phyloP scores from a whole-genome alignment of 2,113 vertebrate species.

The Archocentrus centrarchus region DNA sequence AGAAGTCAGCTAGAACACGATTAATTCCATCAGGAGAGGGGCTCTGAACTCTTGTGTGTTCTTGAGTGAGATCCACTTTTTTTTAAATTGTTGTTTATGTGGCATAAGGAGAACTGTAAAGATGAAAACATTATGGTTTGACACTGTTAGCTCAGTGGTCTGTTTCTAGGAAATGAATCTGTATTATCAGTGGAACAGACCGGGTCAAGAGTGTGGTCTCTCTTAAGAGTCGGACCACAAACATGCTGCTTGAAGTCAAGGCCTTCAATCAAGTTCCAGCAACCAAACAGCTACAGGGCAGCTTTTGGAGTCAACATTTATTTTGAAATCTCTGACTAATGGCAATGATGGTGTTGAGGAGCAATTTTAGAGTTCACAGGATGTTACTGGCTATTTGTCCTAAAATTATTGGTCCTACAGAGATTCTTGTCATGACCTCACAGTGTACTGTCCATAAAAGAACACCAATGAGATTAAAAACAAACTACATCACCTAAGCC shows the following conservation, averaged over 20 bases:
- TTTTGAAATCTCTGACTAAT: background rate
- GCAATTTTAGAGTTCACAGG: background rate
- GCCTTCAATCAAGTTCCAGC: background rate
- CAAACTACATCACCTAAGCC: conserved; percentile 7
- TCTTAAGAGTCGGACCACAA: background rate
- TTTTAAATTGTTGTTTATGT: background rate
- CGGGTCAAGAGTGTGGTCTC: background rate
- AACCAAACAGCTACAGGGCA: background rate
- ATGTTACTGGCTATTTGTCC: background rate
- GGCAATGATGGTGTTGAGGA: too few species aligned
- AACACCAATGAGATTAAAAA: background rate
- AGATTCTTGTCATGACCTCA: background rate
- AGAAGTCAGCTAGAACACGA: background rate
- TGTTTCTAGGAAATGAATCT: too few species aligned
- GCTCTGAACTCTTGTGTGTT: background rate
- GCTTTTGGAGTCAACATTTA: background rate
- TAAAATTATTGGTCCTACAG: background rate
- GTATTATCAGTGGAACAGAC: background rate
- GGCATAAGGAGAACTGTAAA: too few species aligned
- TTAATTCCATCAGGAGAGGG: background rate
- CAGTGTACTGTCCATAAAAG: background rate
- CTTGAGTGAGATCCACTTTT: background rate
- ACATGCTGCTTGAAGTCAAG: background rate
- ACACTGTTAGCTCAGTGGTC: background rate
- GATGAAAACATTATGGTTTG: background rate